Base-by-base conservation (phyloP, 1,140 invertebrate genomes). In the Euwallacea similis region DNA sequence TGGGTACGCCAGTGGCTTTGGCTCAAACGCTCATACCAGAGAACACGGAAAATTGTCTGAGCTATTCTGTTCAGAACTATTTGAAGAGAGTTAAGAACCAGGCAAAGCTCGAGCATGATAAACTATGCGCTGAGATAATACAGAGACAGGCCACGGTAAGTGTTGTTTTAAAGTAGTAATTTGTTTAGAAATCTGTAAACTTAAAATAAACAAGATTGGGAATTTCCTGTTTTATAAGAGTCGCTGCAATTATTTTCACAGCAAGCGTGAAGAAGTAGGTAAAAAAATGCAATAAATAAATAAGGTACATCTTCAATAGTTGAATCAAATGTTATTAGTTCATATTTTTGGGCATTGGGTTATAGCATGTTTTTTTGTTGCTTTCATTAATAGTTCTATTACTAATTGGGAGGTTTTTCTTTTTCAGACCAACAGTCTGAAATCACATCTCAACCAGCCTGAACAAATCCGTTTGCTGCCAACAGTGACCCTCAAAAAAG, bases 71-170 rank as follows among this genome's bases (percentile, higher is more conserved):
- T 7, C 87, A 97, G 69, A 97, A 95, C 82, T 97, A 98, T 80
- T 84, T 98, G 73, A 99, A 98, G 82, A 90, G 94, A 79, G 85
- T 98, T 71, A 99, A 98, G 85, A 97, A 97, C 81, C 90, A 95
- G 82, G 97, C 96, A 11, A 98, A 98, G 83, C 86, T 92, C 61
- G 96, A 98, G 81, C 97, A 96, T 82, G 96, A 98, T 79, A 89
- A 93, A 80, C 85, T 98, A 11, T 98, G 89, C 66, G 75, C 68
- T 53, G 81, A 82, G 65, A 81, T 82, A 59, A 76, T 80, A 50
- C 77, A 79, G 63, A 76, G 79, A 68, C 80, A 82, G 73, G 76
- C 71, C 46, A 75, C 71, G 61, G 78, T 81, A 73, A 76, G 73
- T 73, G 21, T 33, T 33, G 21, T 4, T 33, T 33, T 33, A 1